These are phyloP conservation scores for Pao palembangensis DNA, from an alignment of 2,113 vertebrate species.

Conservation along the genomic window DNA sequence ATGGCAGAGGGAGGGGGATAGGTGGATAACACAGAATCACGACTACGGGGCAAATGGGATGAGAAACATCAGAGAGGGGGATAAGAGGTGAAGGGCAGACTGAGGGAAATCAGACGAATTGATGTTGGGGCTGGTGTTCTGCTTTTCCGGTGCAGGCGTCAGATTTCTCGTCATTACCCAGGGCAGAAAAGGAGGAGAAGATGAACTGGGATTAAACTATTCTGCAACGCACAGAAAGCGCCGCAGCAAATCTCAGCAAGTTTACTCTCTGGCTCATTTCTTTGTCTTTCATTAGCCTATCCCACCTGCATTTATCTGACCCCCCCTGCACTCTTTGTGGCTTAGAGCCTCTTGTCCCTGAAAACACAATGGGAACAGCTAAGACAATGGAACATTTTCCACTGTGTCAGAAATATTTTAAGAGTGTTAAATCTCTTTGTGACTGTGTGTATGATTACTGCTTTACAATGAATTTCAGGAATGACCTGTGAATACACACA, in stretches of 20 bases:
- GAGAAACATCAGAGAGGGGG: slow-evolving; percentile 14
- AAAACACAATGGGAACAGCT: too few relatives aligned
- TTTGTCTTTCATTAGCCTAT: slow-evolving; percentile 1
- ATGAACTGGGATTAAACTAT: slow-evolving; percentile 48
- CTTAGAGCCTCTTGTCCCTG: neutral
- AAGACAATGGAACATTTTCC: slow-evolving; percentile 13
- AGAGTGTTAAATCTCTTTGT: neutral
- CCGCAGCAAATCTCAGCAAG: slow-evolving; percentile 35
- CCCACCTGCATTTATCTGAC: neutral
- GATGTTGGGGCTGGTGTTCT: slow-evolving; percentile 25
- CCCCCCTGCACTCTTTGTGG: slow-evolving; percentile 4
- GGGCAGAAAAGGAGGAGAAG: slow-evolving; percentile 31
- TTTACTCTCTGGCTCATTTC: neutral
- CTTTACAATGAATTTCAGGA: neutral
- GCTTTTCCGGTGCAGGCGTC: slow-evolving; percentile 40
- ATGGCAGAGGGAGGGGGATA: slow-evolving; percentile 21
- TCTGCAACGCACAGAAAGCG: slow-evolving; percentile 46
- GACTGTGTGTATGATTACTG: neutral
- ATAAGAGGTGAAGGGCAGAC: slow-evolving; percentile 20
- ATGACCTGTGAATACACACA: slow-evolving; percentile 10
- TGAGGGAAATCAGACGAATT: slow-evolving; percentile 32
- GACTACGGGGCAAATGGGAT: slow-evolving; percentile 12
- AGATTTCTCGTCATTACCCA: slow-evolving; percentile 29
- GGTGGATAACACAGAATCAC: slow-evolving; percentile 24
- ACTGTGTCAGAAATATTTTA: neutral